Conservation (phyloP, 2,888 invertebrate genomes). For the Tiliacea aurago region DNA sequence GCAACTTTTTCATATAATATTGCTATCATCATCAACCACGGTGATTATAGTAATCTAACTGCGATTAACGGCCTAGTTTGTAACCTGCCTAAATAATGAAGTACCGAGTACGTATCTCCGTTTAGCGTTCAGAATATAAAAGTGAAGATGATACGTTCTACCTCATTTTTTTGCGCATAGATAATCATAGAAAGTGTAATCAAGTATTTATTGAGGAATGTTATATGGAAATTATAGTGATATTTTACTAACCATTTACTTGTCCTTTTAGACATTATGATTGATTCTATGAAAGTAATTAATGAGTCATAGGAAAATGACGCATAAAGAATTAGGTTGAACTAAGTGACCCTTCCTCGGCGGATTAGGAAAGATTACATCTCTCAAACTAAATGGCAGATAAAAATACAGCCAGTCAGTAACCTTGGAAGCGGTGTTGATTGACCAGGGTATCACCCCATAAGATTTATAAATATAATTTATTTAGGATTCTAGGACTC, state of each 20-base stretch:
- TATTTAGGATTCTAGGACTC: background rate
- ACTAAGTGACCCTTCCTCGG: constrained; percentile 23
- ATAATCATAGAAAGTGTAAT: constrained; percentile 64
- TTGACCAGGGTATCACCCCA: background rate
- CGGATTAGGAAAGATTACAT: constrained; percentile 10
- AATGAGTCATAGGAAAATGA: constrained; percentile 12
- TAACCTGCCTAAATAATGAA: constrained; percentile 38
- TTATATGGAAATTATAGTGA: constrained; percentile 42
- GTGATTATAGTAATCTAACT: constrained; percentile 2
- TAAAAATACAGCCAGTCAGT: background rate
- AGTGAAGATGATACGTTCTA: constrained; percentile 34
- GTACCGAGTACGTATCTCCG: background rate
- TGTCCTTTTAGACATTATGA: constrained; percentile 57
- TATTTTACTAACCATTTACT: constrained; percentile 48
- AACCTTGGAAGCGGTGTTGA: background rate
- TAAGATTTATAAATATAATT: background rate
- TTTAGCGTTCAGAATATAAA: constrained; percentile 33
- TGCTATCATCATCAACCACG: background rate
- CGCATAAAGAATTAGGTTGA: constrained; percentile 15
- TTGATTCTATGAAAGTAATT: constrained; percentile 60
- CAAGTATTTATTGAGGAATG: constrained; percentile 42
- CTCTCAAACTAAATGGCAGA: background rate
- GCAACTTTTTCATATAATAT: constrained; percentile 5
- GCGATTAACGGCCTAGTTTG: constrained; percentile 10
- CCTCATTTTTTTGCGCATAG: constrained; percentile 48